phyloP scores from a whole-genome alignment of 1,140 invertebrate species.

The Mylabris phalerata region DNA sequence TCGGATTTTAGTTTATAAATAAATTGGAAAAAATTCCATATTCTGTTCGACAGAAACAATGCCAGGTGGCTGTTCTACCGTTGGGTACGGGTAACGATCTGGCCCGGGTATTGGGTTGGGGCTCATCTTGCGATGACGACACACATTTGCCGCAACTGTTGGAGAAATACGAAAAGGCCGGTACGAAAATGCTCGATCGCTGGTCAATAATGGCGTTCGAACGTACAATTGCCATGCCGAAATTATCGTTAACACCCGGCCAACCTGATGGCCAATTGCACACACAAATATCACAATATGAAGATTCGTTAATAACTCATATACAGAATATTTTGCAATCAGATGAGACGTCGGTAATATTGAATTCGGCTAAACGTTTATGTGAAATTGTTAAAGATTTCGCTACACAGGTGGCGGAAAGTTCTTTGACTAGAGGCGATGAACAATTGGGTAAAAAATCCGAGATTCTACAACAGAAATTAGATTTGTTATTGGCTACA shows the following conservation, averaged over 20 bases:
- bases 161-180: constrained; percentile 89
- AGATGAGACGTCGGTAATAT: constrained; percentile 67
- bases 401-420: constrained; percentile 54
- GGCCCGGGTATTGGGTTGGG: constrained; percentile 92
- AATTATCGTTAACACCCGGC: constrained; percentile 48
- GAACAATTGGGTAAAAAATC: constrained; percentile 62
- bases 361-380: constrained; percentile 71
- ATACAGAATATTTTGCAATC: constrained; percentile 83
- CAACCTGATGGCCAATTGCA: constrained; percentile 46
- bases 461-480: constrained; percentile 67
- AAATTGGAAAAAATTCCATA: too few species aligned
- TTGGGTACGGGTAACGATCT: constrained; percentile 95
- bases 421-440: constrained; percentile 51
- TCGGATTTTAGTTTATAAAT: too few species aligned
- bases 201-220: constrained; percentile 68
- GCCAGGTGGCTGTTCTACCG: constrained; percentile 85
- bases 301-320: constrained; percentile 72
- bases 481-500: constrained; percentile 65
- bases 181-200: constrained; percentile 95
- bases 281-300: constrained; percentile 58
- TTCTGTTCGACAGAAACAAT: constrained; percentile 62
- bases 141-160: constrained; percentile 85
- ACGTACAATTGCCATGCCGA: constrained; percentile 58
- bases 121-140: constrained; percentile 90
- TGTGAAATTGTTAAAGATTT: constrained; percentile 80